Percentiles rank a stretch among this genome's conserved stretches.
Conservation (phyloP, 2,888 invertebrate species). For the Leptopilina drosophilae region DNA sequence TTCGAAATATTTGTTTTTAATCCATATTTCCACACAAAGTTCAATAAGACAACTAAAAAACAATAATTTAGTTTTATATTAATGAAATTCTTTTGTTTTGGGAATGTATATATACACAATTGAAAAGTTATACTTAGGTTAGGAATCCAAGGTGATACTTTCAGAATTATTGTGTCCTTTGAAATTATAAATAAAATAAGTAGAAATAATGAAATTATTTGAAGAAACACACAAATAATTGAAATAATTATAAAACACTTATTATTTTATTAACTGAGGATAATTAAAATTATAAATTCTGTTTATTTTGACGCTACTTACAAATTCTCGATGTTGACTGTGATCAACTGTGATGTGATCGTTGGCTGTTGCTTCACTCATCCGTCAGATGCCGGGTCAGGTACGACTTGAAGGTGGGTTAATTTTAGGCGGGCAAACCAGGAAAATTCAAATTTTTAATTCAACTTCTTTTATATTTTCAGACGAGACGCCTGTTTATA, state of each 20-base stretch:
- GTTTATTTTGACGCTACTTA: background rate
- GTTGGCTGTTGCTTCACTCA: no score
- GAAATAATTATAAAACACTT: background rate
- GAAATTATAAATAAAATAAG: background rate
- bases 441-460: no score
- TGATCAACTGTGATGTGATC: background rate
- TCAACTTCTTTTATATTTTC: no score
- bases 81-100: background rate
- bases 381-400: background rate
- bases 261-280: background rate
- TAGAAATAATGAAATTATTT: background rate
- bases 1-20: background rate
- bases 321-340: constrained; percentile 1
- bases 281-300: background rate
- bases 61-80: constrained; percentile 4
- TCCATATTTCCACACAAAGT: background rate
- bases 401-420: background rate
- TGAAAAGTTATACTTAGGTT: background rate
- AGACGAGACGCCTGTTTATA: no score
- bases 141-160: background rate
- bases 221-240: background rate
- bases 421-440: no score
- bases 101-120: background rate
- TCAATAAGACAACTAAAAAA: background rate
- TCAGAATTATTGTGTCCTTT: background rate